Percentiles rank a stretch among this genome's conserved stretches.
These are phyloP conservation scores for Machaerirhynchus nigripectus DNA, from an alignment of 2,113 vertebrate species.

Conservation along the genomic window DNA sequence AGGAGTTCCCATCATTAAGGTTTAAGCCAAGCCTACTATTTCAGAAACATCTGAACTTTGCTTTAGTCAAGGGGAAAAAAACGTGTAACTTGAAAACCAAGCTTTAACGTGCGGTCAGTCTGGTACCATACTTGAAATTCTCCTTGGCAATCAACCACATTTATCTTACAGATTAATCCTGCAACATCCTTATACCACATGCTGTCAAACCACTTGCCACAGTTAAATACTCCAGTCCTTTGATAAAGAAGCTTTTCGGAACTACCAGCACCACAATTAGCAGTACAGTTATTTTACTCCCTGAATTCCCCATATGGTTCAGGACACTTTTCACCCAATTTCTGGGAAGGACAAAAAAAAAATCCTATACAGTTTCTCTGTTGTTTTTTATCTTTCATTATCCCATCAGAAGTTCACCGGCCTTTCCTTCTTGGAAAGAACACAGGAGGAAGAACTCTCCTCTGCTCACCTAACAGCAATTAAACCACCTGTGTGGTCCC, in stretches of 20 bases:
- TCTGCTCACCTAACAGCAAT: neutral
- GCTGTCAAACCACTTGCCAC: neutral
- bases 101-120: neutral
- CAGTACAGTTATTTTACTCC: neutral
- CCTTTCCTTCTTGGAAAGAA: neutral
- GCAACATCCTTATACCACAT: neutral
- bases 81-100: neutral
- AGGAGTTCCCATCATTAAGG: neutral
- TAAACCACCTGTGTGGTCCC: accelerated
- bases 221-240: neutral
- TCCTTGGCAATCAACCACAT: neutral
- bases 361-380: accelerated
- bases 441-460: neutral
- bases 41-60: neutral
- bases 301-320: neutral
- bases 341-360: neutral
- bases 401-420: neutral
- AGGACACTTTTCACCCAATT: neutral
- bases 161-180: neutral
- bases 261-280: neutral
- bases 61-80: neutral
- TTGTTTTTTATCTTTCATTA: neutral
- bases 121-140: neutral
- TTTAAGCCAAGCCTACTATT: neutral
- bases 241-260: neutral